A percentile compares a stretch with the other conserved stretches of the same genome.
These are phyloP conservation scores for Verasper variegatus DNA, from an alignment of 2,113 vertebrate genomes.

Conservation along the genomic window DNA sequence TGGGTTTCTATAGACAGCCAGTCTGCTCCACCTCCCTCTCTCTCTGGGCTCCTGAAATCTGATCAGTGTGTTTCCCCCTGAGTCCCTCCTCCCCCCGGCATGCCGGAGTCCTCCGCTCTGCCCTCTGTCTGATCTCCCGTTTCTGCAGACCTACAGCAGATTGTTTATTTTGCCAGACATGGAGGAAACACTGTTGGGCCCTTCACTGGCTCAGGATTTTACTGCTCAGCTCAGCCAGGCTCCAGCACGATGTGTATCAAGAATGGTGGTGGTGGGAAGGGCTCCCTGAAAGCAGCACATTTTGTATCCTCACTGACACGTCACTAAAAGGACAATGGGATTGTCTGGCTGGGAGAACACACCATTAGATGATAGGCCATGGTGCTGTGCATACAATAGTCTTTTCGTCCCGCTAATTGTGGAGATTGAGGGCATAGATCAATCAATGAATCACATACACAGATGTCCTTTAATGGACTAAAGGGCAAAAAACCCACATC, in stretches of 20 bases:
- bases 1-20: conserved; percentile 11
- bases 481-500: conserved; percentile 23
- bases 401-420: conserved; percentile 12
- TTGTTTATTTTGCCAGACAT: conserved; percentile 86
- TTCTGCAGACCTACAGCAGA: conserved; percentile 89
- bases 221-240: conserved; percentile 54
- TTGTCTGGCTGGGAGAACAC: conserved; percentile 4
- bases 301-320: conserved; percentile 22
- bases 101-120: conserved; percentile 71
- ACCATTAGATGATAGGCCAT: conserved; percentile 9
- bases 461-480: conserved; percentile 30
- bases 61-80: conserved; percentile 63
- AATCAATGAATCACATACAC: conserved; percentile 22
- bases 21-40: conserved; percentile 42
- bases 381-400: conserved; percentile 29
- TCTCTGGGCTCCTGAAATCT: conserved; percentile 80
- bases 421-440: conserved; percentile 17
- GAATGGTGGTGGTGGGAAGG: conserved; percentile 16
- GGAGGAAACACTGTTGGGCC: conserved; percentile 64
- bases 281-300: conserved; percentile 11
- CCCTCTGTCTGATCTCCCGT: conserved; percentile 80
- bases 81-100: conserved; percentile 67
- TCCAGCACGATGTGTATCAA: conserved; percentile 50
- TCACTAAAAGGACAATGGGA: conserved; percentile 37
- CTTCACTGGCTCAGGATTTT: conserved; percentile 79